A percentile compares a stretch with the other conserved stretches of the same genome.
These are phyloP conservation scores for Xestia c-nigrum DNA, from an alignment of 2,888 invertebrate species.

Conservation along the genomic window DNA sequence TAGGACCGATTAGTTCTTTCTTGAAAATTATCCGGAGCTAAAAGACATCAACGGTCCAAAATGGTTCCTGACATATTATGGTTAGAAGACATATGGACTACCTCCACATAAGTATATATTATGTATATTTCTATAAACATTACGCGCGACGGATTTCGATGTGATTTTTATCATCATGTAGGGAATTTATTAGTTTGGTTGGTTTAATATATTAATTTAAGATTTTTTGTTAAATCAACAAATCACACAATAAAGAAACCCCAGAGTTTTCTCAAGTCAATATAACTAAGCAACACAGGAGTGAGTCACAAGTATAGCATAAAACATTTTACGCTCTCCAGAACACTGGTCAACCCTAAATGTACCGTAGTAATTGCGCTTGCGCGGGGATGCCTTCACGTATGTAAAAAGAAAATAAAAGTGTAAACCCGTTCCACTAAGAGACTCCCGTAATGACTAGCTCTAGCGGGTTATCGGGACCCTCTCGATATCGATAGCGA, in stretches of 20 bases:
- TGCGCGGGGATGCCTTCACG: conserved; percentile 80
- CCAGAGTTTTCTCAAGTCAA: not conserved
- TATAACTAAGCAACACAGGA: not conserved
- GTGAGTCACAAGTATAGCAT: not conserved
- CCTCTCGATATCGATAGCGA: conserved; percentile 60
- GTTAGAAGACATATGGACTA: too few species aligned
- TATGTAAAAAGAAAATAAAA: conserved; percentile 85
- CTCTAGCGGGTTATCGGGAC: conserved; percentile 74
- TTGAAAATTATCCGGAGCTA: not conserved
- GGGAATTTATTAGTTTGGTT: not conserved
- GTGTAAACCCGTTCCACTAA: conserved; percentile 85
- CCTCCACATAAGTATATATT: too few species aligned
- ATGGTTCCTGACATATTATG: not conserved
- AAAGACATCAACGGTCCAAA: not conserved
- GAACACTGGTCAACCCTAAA: conserved; percentile 60
- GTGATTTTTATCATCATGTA: too few species aligned
- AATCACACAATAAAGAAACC: not conserved
- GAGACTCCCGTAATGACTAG: conserved; percentile 84
- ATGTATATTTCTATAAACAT: too few species aligned
- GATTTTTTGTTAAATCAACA: not conserved
- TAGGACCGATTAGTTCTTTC: not conserved
- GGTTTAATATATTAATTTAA: not conserved
- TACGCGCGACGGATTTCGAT: too few species aligned
- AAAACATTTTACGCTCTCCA: not conserved
- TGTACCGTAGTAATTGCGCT: conserved; percentile 80